Evolutionary conservation across 1,140 invertebrate species (phyloP).

Genomic region (Drosophila tsacasi): DNA sequence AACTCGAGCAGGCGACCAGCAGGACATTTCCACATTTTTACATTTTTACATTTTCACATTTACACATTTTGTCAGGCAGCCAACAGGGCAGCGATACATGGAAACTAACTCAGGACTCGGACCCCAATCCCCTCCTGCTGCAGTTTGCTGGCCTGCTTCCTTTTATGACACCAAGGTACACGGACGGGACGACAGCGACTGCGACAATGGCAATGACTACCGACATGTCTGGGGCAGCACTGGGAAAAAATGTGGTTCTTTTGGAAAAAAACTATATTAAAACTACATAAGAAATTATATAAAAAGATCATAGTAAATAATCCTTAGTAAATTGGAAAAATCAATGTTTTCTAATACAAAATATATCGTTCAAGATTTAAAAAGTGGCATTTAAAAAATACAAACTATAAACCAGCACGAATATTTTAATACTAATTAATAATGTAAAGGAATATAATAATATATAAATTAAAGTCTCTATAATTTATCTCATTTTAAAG

Average conservation of each 20-base stretch:
- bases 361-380: background rate
- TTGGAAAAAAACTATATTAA: background rate
- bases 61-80: constrained; percentile 73
- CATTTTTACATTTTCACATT: constrained; percentile 57
- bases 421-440: too few species aligned
- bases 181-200: constrained; percentile 45
- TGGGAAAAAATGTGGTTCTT: background rate
- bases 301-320: background rate
- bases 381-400: too few species aligned
- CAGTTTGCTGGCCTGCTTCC: constrained; percentile 63
- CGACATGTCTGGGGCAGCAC: constrained; percentile 21
- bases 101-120: constrained; percentile 64
- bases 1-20: constrained; percentile 69
- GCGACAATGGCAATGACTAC: constrained; percentile 33
- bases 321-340: background rate
- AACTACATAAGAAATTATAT: background rate
- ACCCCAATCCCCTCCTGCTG: constrained; percentile 19
- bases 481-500: background rate
- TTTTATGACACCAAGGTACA: constrained; percentile 82
- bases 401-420: too few species aligned
- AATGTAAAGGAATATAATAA: too few species aligned
- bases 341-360: background rate
- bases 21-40: constrained; percentile 68
- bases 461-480: too few species aligned
- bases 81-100: constrained; percentile 69